These are phyloP conservation scores for Diloba caeruleocephala DNA, from an alignment of 2,888 invertebrate species.

Conservation along the genomic window DNA sequence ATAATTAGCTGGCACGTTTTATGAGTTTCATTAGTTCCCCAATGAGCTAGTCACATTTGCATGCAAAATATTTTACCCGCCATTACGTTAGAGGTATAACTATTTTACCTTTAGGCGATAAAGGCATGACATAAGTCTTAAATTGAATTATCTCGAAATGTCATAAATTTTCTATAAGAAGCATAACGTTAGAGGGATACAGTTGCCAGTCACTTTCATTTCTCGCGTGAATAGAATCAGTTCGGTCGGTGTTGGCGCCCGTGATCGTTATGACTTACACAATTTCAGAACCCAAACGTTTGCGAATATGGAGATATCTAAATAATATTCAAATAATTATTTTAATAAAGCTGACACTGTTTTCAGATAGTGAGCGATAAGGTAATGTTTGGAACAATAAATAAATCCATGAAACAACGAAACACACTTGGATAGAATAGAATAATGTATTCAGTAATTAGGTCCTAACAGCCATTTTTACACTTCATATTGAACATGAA, in stretches of 20 bases:
- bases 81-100: slow-evolving; percentile 10
- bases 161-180: slow-evolving; percentile 46
- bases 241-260: slow-evolving; percentile 60
- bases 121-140: slow-evolving; percentile 16
- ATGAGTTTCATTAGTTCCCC: slow-evolving; percentile 1
- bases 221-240: slow-evolving; percentile 83
- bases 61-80: slow-evolving; percentile 15
- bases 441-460: too few species aligned
- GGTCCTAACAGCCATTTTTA: too few species aligned
- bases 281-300: slow-evolving; percentile 58
- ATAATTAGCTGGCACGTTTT: background rate
- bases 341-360: slow-evolving; percentile 51
- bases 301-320: slow-evolving; percentile 48
- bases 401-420: slow-evolving; percentile 17
- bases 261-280: slow-evolving; percentile 67
- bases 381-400: slow-evolving; percentile 24
- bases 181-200: slow-evolving; percentile 45
- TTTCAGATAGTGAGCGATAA: slow-evolving; percentile 48
- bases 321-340: slow-evolving; percentile 56
- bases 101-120: slow-evolving; percentile 17
- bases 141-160: slow-evolving; percentile 43
- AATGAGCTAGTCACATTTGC: slow-evolving; percentile 11
- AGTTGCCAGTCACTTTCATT: slow-evolving; percentile 81
- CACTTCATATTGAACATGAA: too few species aligned
- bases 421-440: too few species aligned